Base-by-base conservation (phyloP, 1,140 invertebrate species). In the Telenomus remus region DNA sequence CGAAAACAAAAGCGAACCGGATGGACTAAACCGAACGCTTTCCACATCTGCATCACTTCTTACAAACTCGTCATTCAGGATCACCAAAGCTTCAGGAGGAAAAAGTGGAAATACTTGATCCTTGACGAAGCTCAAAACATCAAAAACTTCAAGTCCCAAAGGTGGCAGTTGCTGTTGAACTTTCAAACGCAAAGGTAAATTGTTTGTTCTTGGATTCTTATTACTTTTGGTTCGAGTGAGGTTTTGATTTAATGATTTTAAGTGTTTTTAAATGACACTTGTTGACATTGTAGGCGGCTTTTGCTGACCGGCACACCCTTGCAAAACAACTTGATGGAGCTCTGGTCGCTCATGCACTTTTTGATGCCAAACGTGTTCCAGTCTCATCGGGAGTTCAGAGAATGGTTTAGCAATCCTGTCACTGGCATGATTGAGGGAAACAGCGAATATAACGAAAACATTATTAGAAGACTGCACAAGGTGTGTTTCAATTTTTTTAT, bases 301-400 rank as follows among this genome's bases (percentile, higher is more conserved):
- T 89, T 99, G 48, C 89, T 99, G 73, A 99, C 98, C 46, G 98
- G 98, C 72, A 99, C 98, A 34, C 98, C 98, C 19, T 90, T 99
- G 61, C 98, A 99, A 89, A 99, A 99, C 87, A 98, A 96, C 88
- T 88, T 99, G 60, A 98, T 99, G 96, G 98, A 99, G 89, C 89
- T 99, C 54, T 99, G 98, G 98, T 99, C 98, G 4, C 88, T 99
- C 10, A 98, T 99, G 97, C 98, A 99, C 90, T 99, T 99, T 89
- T 91, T 99, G 7, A 99, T 99, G 98, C 98, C 98, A 44, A 94
- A 98, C 89, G 95, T 99, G 61, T 99, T 99, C 90, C 95, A 97
- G 80, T 99, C 97, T 14, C 98, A 99, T 88, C 91, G 93, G 50
- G 97, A 99, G 87, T 99, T 96, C 81, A 97, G 97, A 86, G 97